Percentiles rank a stretch among this genome's conserved stretches.
phyloP scores from a whole-genome alignment of 2,888 invertebrate species.

The Idaea straminata region DNA sequence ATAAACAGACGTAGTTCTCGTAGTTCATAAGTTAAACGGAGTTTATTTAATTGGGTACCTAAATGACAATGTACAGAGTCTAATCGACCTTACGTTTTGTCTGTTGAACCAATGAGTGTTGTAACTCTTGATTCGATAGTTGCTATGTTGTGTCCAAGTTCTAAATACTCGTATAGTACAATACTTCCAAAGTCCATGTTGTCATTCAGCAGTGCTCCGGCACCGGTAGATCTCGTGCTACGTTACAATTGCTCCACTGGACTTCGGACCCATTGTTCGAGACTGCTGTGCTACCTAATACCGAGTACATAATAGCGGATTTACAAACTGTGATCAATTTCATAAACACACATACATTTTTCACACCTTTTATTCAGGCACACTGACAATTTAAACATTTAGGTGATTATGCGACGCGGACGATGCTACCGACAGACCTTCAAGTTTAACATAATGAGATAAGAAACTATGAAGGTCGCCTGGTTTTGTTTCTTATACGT shows the following conservation, averaged over 20 bases:
- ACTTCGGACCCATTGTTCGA: constrained; percentile 57
- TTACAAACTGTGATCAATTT: background rate
- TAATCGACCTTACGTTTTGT: constrained; percentile 21
- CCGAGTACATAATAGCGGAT: constrained; percentile 20
- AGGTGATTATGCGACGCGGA: background rate
- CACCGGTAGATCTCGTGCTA: constrained; percentile 39
- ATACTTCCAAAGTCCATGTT: constrained; percentile 45
- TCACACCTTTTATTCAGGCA: background rate
- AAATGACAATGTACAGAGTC: background rate
- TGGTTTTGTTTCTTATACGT: background rate
- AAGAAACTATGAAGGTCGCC: background rate
- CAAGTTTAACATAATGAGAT: background rate
- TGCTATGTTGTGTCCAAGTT: constrained; percentile 15
- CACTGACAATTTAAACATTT: background rate
- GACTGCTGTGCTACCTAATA: constrained; percentile 31
- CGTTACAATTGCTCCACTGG: constrained; percentile 50
- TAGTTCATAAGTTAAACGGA: no score
- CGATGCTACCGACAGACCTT: background rate
- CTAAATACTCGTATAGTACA: constrained; percentile 9
- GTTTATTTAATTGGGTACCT: no score
- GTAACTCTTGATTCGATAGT: constrained; percentile 16
- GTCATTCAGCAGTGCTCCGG: constrained; percentile 41
- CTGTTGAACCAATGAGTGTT: constrained; percentile 23
- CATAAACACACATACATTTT: background rate
- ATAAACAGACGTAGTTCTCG: no score